A percentile compares a stretch with the other conserved stretches of the same genome.
phyloP scores from a whole-genome alignment of 2,888 invertebrate genomes.

The Eremobia ochroleuca region DNA sequence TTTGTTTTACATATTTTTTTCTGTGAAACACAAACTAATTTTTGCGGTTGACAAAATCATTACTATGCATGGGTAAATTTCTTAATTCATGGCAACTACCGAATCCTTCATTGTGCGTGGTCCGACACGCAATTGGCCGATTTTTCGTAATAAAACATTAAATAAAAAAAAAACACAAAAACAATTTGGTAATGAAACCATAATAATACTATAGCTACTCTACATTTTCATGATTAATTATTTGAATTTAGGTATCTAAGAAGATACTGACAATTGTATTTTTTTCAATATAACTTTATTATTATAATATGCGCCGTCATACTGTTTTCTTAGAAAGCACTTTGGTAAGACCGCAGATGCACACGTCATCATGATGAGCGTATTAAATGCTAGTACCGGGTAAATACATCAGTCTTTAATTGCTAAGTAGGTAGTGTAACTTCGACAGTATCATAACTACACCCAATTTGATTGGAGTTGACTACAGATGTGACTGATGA shows the following conservation, averaged over 20 bases:
- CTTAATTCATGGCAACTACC: neutral
- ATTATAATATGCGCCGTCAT: neutral
- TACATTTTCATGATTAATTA: neutral
- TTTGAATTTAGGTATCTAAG: neutral
- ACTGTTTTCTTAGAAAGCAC: constrained; percentile 18
- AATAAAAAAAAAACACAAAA: too few relatives aligned
- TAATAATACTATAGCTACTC: too few relatives aligned
- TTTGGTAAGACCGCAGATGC: constrained; percentile 14
- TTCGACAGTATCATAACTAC: constrained; percentile 1
- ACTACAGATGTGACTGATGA: neutral
- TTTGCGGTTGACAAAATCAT: neutral
- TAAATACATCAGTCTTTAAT: constrained; percentile 13
- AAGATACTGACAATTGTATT: neutral
- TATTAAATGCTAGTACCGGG: neutral
- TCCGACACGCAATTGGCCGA: neutral
- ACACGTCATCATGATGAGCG: constrained; percentile 3
- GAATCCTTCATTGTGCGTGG: neutral
- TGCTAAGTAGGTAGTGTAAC: neutral
- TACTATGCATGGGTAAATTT: neutral
- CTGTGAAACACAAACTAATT: neutral
- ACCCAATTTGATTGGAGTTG: neutral
- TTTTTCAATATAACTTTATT: neutral
- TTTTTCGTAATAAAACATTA: too few relatives aligned
- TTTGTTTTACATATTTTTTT: neutral
- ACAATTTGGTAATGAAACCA: neutral